Percentiles rank a stretch among this genome's conserved stretches.
Conservation (phyloP, 2,797 vertebrate genomes). For the Bryconaethiops microstoma region DNA sequence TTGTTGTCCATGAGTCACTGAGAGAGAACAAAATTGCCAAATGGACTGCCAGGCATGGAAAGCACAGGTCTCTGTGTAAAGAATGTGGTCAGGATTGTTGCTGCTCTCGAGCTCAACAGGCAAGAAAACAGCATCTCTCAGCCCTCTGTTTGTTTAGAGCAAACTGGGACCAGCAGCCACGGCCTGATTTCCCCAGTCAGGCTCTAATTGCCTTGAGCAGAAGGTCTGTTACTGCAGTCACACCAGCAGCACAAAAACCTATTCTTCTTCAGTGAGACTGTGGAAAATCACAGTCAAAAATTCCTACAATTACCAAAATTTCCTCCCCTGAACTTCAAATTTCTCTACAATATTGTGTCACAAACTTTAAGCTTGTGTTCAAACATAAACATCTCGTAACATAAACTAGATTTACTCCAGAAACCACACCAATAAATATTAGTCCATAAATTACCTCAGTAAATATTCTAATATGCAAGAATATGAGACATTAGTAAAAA, state of each 20-base stretch:
- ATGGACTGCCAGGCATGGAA: no score
- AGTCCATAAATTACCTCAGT: no score
- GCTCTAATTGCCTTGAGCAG: conserved; percentile 34
- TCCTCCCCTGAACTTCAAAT: no score
- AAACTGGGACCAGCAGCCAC: neutral
- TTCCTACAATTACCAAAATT: no score
- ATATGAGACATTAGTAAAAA: no score
- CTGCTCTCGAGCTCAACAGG: neutral
- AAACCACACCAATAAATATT: no score
- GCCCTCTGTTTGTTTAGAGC: neutral
- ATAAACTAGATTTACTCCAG: no score
- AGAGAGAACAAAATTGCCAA: no score
- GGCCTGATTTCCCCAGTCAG: conserved; percentile 39
- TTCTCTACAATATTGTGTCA: neutral
- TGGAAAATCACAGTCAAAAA: neutral
- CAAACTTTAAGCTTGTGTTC: neutral
- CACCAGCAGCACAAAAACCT: neutral
- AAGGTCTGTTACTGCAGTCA: conserved; percentile 29
- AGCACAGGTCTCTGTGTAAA: no score
- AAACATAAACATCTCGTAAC: neutral
- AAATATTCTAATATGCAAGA: no score
- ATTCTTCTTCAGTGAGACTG: neutral
- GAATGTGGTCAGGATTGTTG: no score
- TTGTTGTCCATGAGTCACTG: no score
- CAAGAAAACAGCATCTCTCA: neutral